Conservation (phyloP, 2,113 vertebrate genomes). For the Cichladusa arquata region DNA sequence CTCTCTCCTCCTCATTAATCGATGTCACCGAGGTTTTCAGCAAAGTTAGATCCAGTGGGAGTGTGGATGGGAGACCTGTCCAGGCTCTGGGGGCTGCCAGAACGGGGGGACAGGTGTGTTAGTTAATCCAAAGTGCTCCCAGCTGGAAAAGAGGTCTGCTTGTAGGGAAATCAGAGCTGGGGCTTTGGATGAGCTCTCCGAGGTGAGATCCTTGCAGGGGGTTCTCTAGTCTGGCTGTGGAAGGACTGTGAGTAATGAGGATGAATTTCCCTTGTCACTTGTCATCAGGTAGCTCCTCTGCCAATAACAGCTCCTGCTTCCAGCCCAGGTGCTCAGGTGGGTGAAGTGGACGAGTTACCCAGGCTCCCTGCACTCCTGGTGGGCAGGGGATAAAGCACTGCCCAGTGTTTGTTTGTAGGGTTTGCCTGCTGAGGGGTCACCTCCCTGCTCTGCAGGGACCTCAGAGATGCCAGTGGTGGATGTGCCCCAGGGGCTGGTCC, state of each 20-base stretch:
- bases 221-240: not conserved
- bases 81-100: not conserved
- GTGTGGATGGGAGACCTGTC: not conserved
- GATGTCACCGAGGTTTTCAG: not conserved
- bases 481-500: not conserved
- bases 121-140: not conserved
- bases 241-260: not conserved
- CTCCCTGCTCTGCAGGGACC: not conserved
- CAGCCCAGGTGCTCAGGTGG: not conserved
- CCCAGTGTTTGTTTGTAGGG: not conserved
- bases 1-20: conserved; percentile 12
- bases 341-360: not conserved
- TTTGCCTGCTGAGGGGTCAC: not conserved
- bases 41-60: not conserved
- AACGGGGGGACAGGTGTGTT: accelerated
- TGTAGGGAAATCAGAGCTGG: accelerated
- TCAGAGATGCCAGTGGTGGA: not conserved
- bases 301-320: not conserved
- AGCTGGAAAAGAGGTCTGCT: not conserved
- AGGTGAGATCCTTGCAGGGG: not conserved
- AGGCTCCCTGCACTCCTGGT: not conserved
- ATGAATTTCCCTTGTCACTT: not conserved
- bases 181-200: not conserved
- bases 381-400: not conserved
- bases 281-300: not conserved